Percentiles rank a stretch among this genome's conserved stretches.
phyloP scores from a whole-genome alignment of 2,888 invertebrate genomes.

The Doris montereyensis region DNA sequence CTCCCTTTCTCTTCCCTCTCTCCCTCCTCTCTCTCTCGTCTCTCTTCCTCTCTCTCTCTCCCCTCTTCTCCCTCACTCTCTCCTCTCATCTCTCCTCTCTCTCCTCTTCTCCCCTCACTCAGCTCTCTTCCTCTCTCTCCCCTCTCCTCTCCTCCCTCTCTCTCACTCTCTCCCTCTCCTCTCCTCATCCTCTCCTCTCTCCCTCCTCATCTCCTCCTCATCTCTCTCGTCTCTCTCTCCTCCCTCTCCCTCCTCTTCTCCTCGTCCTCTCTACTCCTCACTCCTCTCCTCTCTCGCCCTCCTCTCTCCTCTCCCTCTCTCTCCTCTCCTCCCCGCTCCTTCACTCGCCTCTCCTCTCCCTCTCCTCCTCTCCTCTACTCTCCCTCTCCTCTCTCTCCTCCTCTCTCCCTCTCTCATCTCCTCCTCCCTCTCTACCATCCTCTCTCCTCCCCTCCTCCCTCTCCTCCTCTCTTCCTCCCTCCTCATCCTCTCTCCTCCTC shows the following conservation, averaged over 20 bases:
- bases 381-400: too few species aligned
- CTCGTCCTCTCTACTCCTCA: neutral
- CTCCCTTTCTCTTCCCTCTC: neutral
- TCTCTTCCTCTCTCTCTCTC: neutral
- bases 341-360: too few species aligned
- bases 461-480: too few species aligned
- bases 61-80: neutral
- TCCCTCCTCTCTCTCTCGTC: too few species aligned
- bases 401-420: too few species aligned
- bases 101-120: too few species aligned
- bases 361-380: too few species aligned
- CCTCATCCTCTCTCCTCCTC: too few species aligned
- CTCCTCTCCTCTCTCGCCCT: neutral
- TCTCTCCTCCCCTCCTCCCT: too few species aligned
- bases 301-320: neutral
- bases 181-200: too few species aligned
- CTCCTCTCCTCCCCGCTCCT: neutral
- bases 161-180: neutral
- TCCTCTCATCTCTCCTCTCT: neutral
- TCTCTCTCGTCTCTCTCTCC: neutral
- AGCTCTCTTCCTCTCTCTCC: neutral
- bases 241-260: too few species aligned
- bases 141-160: neutral
- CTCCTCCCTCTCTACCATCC: too few species aligned
- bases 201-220: neutral